phyloP scores from a whole-genome alignment of 1,140 invertebrate species.

The Ostrea edulis region DNA sequence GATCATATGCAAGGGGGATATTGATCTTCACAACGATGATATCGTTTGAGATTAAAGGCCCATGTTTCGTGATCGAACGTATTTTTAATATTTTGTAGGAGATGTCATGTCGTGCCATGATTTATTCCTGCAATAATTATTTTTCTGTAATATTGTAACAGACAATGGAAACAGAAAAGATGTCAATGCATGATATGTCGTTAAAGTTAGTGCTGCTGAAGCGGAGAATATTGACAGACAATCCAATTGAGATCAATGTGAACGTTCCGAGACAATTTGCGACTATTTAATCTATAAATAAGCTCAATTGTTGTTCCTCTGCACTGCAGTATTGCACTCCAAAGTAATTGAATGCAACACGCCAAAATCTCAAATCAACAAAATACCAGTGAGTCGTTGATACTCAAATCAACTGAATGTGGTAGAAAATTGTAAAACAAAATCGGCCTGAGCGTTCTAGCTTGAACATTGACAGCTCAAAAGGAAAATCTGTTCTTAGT shows the following conservation, averaged over 20 bases:
- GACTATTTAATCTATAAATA: neutral
- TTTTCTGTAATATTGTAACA: neutral
- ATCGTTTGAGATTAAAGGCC: conserved; percentile 5
- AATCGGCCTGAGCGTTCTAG: too few species aligned
- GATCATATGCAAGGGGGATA: neutral
- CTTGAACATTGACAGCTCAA: too few species aligned
- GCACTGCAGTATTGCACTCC: neutral
- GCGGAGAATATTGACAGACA: neutral
- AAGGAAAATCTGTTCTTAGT: too few species aligned
- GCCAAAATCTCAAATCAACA: neutral
- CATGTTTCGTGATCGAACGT: conserved; percentile 6
- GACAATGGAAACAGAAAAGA: neutral
- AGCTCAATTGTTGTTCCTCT: neutral
- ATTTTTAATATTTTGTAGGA: conserved; percentile 15
- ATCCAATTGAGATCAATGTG: conserved; percentile 7
- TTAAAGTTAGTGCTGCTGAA: neutral
- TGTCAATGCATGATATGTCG: neutral
- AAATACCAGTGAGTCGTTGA: too few species aligned
- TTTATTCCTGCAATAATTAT: conserved; percentile 28
- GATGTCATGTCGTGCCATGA: neutral
- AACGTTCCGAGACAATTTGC: neutral
- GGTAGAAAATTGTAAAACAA: too few species aligned
- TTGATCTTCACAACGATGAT: neutral
- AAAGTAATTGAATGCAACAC: neutral
- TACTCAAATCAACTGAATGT: too few species aligned